Percentiles rank a stretch among this genome's conserved stretches.
These are phyloP conservation scores for Thymelicus lineola DNA, from an alignment of 2,888 invertebrate species.

Conservation along the genomic window DNA sequence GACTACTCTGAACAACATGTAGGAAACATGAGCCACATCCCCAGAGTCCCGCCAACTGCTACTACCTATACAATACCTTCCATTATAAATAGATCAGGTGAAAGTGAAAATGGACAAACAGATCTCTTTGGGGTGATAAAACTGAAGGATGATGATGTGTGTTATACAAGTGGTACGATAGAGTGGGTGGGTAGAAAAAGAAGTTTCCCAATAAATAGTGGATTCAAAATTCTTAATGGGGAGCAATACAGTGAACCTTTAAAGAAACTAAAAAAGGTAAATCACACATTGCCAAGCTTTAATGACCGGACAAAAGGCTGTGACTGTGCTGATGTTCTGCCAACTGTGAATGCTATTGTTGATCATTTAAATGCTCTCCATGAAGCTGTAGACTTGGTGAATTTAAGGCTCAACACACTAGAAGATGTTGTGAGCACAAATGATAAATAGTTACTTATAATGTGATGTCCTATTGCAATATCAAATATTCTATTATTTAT, in stretches of 20 bases:
- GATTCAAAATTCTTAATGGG: slow-evolving; percentile 71
- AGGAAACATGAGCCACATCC: slow-evolving; percentile 72
- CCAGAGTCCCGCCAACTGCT: slow-evolving; percentile 68
- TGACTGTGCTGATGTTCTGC: slow-evolving; percentile 75
- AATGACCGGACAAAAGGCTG: slow-evolving; percentile 60
- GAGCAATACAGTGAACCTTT: slow-evolving; percentile 53
- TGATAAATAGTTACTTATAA: slow-evolving; percentile 45
- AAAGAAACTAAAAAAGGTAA: slow-evolving; percentile 58
- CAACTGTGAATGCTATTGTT: slow-evolving; percentile 81
- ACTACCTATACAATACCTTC: slow-evolving; percentile 68
- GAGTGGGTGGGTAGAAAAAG: slow-evolving; percentile 80
- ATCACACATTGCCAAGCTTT: slow-evolving; percentile 53
- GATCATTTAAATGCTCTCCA: slow-evolving; percentile 84
- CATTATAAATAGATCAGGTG: slow-evolving; percentile 53
- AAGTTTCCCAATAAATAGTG: slow-evolving; percentile 73
- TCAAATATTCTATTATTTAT: neutral
- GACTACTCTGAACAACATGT: slow-evolving; percentile 56
- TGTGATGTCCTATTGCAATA: slow-evolving; percentile 9
- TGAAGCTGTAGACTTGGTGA: slow-evolving; percentile 83
- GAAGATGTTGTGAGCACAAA: slow-evolving; percentile 68
- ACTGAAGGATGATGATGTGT: slow-evolving; percentile 74
- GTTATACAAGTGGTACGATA: slow-evolving; percentile 78
- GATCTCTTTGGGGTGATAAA: slow-evolving; percentile 77
- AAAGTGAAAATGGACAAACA: slow-evolving; percentile 48
- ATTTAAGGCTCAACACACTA: slow-evolving; percentile 80